Base-by-base conservation (phyloP, 2,888 invertebrate genomes). In the Cryptocephalus primarius region DNA sequence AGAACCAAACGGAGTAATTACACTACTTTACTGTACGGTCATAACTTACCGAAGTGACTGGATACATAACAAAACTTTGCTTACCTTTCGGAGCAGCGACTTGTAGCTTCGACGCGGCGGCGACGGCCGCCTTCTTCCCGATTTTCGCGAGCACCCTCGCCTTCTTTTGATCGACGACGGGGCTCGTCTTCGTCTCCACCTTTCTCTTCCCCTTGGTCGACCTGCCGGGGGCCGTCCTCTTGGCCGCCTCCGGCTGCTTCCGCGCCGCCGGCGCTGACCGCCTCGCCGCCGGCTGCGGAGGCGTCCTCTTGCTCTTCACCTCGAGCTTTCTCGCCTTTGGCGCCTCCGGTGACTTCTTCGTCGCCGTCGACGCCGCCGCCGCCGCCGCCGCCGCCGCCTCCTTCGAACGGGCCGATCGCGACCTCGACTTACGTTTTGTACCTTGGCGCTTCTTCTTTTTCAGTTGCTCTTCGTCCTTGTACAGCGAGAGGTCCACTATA, bases 401-500 rank as follows among this genome's bases (percentile, higher is more conserved):
- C 43, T 48, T 45, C 2, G 50, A 46, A 9, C 53, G 51, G 33
- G 41, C 46, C 9, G 42, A 51, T 33, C 52, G 32, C 22, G 47
- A 40, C 44, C 50, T 44, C 32, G 62, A 60, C 54, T 65, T 66
- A 43, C 69, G 65, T 55, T 70, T 70, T n/a, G 57, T 55, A 8
- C 58, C 61, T 22, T 22, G 22, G n/a, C 39, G 40, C 14, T 44
- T 47, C 43, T 72, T 61, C 62, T 74, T 72, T 45, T 68, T 67
- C 53, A 88, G 70, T 68, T 88, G 88, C 47, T 87, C 84, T 70
- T 88, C 88, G 66, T 88, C 86, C 65, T 81, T 86, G 71, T 83
- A 88, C 43, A 89, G 73, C 10, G 88, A 88, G 42, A 89, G 75
- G 67, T 89, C 89, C 76, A 89, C 88, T 88, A 72, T 43, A 73